Evolutionary conservation across 2,888 invertebrate species (phyloP).

Genomic region (Perizoma flavofasciatum): DNA sequence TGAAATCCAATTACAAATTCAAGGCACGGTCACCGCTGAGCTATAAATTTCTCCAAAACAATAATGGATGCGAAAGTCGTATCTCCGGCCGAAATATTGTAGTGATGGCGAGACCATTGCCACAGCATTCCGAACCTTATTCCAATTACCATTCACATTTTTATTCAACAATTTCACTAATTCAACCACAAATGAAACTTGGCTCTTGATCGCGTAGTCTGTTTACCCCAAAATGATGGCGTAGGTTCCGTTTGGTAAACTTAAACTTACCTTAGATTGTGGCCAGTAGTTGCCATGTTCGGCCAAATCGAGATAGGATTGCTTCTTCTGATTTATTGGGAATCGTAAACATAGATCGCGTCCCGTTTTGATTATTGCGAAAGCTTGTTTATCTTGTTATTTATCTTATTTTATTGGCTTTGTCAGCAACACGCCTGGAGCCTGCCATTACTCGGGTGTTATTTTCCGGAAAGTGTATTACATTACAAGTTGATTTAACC

Average conservation of each 20-base stretch:
- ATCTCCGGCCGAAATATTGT: slow-evolving; percentile 44
- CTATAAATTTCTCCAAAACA: slow-evolving; percentile 65
- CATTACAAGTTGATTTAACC: slow-evolving; percentile 6
- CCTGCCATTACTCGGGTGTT: slow-evolving; percentile 16
- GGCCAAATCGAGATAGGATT: slow-evolving; percentile 59
- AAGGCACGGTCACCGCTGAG: slow-evolving; percentile 52
- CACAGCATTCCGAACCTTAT: slow-evolving; percentile 46
- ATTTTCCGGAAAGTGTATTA: slow-evolving; percentile 17
- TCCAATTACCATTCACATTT: slow-evolving; percentile 35
- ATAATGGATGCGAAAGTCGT: slow-evolving; percentile 54
- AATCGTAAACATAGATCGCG: slow-evolving; percentile 46
- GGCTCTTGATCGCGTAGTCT: slow-evolving; percentile 43
- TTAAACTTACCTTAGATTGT: slow-evolving; percentile 62
- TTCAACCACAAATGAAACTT: slow-evolving; percentile 43
- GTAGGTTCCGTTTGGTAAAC: slow-evolving; percentile 48
- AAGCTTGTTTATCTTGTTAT: slow-evolving; percentile 39
- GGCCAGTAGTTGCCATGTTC: slow-evolving; percentile 54
- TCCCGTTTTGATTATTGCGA: slow-evolving; percentile 46
- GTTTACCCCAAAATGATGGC: slow-evolving; percentile 49
- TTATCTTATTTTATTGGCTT: slow-evolving; percentile 44
- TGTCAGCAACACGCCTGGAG: slow-evolving; percentile 34
- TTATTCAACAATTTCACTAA: slow-evolving; percentile 36
- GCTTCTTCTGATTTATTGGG: slow-evolving; percentile 56
- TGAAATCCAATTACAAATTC: slow-evolving; percentile 65
- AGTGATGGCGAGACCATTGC: slow-evolving; percentile 38